phyloP scores from a whole-genome alignment of 2,888 invertebrate genomes.

The Octonoba sinensis region DNA sequence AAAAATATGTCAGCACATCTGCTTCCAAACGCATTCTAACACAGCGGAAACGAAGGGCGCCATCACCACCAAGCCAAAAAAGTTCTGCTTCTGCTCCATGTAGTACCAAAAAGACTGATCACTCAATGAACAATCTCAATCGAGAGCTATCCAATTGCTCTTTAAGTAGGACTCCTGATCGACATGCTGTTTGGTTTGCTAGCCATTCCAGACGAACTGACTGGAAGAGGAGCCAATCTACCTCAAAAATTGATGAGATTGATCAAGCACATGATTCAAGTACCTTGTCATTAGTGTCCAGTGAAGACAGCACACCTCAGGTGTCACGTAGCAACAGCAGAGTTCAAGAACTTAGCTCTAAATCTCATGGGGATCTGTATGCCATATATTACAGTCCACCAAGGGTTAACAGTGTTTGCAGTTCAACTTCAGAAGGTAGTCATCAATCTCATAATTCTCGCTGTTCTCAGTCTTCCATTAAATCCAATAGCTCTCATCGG shows the following conservation, averaged over 20 bases:
- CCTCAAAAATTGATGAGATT: conserved; percentile 69
- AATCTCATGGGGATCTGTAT: conserved; percentile 59
- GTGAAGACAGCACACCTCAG: conserved; percentile 73
- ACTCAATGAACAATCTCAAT: conserved; percentile 16
- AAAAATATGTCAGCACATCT: conserved; percentile 49
- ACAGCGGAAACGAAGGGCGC: conserved; percentile 69
- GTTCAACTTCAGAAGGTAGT: conserved; percentile 65
- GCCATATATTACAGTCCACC: conserved; percentile 59
- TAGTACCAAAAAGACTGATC: conserved; percentile 43
- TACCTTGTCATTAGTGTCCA: conserved; percentile 70
- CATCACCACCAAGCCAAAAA: conserved; percentile 67
- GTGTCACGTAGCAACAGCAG: conserved; percentile 73
- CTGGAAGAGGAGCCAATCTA: conserved; percentile 68
- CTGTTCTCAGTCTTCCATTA: conserved; percentile 46
- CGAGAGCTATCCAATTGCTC: conserved; percentile 26
- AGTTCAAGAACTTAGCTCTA: conserved; percentile 65
- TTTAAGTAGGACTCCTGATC: conserved; percentile 32
- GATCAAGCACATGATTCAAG: conserved; percentile 72
- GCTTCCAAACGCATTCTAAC: conserved; percentile 67
- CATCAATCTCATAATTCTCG: conserved; percentile 60
- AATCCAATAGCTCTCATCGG: conserved; percentile 39
- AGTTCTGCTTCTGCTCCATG: conserved; percentile 42
- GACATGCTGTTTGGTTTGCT: conserved; percentile 63
- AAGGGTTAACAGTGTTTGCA: conserved; percentile 65
- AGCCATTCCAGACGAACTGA: conserved; percentile 56